These are phyloP conservation scores for Epizoanthus stellaris DNA, from an alignment of 92 coral and sea anemone species.

Conservation along the genomic window DNA sequence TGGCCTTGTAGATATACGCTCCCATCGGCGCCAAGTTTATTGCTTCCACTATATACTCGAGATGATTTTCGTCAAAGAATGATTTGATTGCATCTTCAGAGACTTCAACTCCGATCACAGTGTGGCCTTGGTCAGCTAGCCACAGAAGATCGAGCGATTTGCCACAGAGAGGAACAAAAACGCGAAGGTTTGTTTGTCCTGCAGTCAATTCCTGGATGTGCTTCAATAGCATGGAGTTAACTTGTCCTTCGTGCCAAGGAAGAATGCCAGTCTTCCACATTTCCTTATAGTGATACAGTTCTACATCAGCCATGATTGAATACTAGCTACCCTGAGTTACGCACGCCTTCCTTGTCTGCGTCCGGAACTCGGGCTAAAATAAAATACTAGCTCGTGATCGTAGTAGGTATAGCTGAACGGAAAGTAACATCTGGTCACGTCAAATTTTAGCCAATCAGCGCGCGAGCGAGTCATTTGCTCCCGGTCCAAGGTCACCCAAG, in stretches of 20 bases:
- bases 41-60: conserved; percentile 51
- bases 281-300: no score
- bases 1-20: conserved; percentile 60
- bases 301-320: no score
- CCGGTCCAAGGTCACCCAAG: no score
- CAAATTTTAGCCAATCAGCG: no score
- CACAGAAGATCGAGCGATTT: conserved; percentile 50
- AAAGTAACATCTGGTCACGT: no score
- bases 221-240: conserved; percentile 36
- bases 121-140: conserved; percentile 16
- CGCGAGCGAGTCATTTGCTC: no score
- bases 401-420: no score
- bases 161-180: conserved; percentile 66
- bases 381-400: no score
- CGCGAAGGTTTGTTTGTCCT: conserved; percentile 41
- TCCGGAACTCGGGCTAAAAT: no score
- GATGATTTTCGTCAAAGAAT: conserved; percentile 48
- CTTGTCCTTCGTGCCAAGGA: conserved; percentile 16
- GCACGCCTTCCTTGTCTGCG: no score
- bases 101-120: conserved; percentile 52
- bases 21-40: conserved; percentile 59
- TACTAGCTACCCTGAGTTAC: no score
- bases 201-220: conserved; percentile 42
- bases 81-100: conserved; percentile 30
- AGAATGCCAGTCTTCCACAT: no score